A percentile compares a stretch with the other conserved stretches of the same genome.
Evolutionary conservation across 2,797 vertebrate genomes (phyloP).

Genomic region (Sebastolobus alascanus): DNA sequence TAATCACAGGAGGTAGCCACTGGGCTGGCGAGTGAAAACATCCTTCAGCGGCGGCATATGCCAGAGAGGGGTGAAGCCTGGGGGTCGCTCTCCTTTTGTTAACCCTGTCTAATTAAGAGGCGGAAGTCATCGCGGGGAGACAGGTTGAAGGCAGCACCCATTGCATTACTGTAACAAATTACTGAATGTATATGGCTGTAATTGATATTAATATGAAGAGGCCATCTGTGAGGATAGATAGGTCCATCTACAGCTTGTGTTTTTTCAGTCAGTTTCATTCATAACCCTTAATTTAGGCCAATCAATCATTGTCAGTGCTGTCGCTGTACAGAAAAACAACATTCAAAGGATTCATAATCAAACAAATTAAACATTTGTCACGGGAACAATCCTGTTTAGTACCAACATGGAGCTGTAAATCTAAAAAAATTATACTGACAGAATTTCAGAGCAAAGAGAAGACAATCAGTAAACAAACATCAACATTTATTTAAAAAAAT

Average conservation of each 20-base stretch:
- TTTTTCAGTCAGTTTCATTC: constrained; percentile 21
- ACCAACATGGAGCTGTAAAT: neutral
- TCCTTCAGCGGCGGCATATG: constrained; percentile 64
- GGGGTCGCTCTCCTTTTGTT: constrained; percentile 77
- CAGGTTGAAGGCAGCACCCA: constrained; percentile 63
- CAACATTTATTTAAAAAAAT: neutral
- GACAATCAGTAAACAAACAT: constrained; percentile 20
- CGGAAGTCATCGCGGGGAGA: constrained; percentile 62
- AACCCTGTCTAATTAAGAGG: constrained; percentile 85
- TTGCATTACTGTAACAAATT: constrained; percentile 63
- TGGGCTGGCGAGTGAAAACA: constrained; percentile 71
- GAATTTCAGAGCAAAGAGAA: neutral
- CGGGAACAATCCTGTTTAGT: neutral
- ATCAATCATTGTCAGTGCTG: constrained; percentile 4
- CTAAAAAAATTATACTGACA: neutral
- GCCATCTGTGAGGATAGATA: constrained; percentile 37
- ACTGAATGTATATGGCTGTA: constrained; percentile 46
- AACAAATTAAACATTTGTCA: constrained; percentile 20
- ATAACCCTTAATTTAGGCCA: constrained; percentile 6
- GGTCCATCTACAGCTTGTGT: neutral
- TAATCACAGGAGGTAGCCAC: constrained; percentile 83
- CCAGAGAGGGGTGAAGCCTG: constrained; percentile 54
- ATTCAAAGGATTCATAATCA: constrained; percentile 5
- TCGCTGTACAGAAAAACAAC: neutral
- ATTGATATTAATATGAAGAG: constrained; percentile 69